These are phyloP conservation scores for Genyomyrus donnyi DNA, from an alignment of 2,113 vertebrate species.

Conservation along the genomic window DNA sequence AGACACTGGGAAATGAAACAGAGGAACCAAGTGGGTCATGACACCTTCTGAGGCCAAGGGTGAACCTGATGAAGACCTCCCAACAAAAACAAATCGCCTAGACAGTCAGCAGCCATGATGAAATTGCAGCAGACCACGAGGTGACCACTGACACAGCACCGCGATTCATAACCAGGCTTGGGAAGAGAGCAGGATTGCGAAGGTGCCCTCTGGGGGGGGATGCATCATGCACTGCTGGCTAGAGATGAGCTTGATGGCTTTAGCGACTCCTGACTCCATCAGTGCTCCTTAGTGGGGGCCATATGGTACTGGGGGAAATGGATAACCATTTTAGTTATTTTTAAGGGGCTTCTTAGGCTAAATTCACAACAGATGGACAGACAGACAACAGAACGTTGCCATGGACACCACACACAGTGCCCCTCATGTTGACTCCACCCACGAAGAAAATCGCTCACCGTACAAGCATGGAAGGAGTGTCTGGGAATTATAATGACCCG, in stretches of 20 bases:
- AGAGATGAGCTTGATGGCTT: not conserved
- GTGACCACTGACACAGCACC: not conserved
- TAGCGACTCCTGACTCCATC: not conserved
- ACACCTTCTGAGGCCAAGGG: not conserved
- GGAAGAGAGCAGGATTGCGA: not conserved
- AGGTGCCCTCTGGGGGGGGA: not conserved
- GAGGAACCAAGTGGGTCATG: not conserved
- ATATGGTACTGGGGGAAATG: not conserved
- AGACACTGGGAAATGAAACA: not conserved
- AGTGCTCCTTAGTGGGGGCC: not conserved
- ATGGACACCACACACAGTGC: not conserved
- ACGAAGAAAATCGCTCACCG: not conserved
- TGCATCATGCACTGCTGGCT: not conserved
- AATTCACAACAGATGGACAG: constrained; percentile 1
- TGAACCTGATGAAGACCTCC: not conserved
- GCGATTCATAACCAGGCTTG: not conserved
- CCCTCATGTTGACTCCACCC: not conserved
- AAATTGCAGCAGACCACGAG: not conserved
- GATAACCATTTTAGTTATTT: not conserved
- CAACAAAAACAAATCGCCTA: not conserved
- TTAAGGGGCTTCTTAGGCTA: not conserved
- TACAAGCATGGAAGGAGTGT: not conserved
- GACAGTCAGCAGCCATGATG: not conserved
- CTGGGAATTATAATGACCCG: not conserved
- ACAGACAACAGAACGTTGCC: not conserved